Evolutionary conservation across 2,888 invertebrate genomes (phyloP).

Genomic region (Heliconius cydno): DNA sequence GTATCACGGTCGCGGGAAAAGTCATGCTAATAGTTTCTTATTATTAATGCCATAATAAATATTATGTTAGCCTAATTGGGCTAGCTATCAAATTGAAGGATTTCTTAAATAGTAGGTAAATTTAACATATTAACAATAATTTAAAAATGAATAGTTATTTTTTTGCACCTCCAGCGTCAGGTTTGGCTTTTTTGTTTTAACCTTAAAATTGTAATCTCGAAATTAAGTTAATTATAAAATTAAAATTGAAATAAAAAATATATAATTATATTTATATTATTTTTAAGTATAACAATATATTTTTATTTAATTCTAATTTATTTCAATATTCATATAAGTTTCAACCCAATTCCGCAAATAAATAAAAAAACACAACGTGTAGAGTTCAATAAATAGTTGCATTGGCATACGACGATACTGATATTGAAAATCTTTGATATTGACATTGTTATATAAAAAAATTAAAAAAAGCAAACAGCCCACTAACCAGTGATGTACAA

Average conservation of each 20-base stretch:
- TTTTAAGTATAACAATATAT: not conserved
- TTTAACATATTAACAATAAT: not conserved
- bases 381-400: not conserved
- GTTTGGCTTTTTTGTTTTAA: not conserved
- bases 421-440: conserved; percentile 9
- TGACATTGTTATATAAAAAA: conserved; percentile 9
- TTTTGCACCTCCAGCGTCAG: not conserved
- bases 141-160: not conserved
- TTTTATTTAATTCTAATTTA: not conserved
- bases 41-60: not conserved
- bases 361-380: not conserved
- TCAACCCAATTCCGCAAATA: not conserved
- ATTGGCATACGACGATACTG: not conserved
- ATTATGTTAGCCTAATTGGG: too few species aligned
- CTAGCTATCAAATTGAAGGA: not conserved
- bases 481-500: not conserved
- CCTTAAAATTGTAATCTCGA: not conserved
- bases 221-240: not conserved
- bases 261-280: not conserved
- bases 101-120: not conserved
- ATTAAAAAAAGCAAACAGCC: not conserved
- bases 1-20: conserved; percentile 10
- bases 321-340: not conserved
- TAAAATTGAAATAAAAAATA: not conserved
- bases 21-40: not conserved